phyloP scores from a whole-genome alignment of 2,113 vertebrate species.

The Lycocorax pyrrhopterus region DNA sequence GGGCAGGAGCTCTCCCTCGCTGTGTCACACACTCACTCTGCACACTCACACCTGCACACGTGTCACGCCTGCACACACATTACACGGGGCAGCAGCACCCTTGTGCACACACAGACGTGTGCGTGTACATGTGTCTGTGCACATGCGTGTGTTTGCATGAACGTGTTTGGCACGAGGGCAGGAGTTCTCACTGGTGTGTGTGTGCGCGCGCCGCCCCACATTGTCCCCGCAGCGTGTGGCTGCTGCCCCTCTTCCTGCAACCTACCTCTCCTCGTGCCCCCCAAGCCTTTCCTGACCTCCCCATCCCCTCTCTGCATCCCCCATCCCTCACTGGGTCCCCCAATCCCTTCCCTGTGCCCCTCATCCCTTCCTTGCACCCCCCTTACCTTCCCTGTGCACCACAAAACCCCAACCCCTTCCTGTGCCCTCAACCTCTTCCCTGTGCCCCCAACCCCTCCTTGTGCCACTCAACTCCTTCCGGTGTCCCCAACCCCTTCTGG shows the following conservation, averaged over 20 bases:
- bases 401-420: too few relatives aligned
- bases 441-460: background rate
- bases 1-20: background rate
- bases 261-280: background rate
- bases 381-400: too few relatives aligned
- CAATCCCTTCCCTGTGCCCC: too few relatives aligned
- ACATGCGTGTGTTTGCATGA: background rate
- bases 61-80: background rate
- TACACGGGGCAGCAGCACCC: background rate
- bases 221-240: rapidly evolving
- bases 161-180: background rate
- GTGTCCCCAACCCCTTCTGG: background rate
- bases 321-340: background rate
- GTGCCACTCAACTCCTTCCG: too few relatives aligned
- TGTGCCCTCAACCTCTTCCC: too few relatives aligned
- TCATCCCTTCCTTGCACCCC: too few relatives aligned
- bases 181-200: background rate
- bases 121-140: too few relatives aligned
- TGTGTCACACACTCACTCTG: background rate
- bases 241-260: background rate
- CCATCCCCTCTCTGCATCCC: too few relatives aligned
- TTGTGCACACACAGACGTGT: background rate
- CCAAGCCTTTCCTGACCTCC: background rate
- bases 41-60: background rate
- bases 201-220: rapidly evolving